Evolutionary conservation across 1,140 invertebrate genomes (phyloP), one percentile per base, ranked within the genome.

Genomic region (Bombyx mori): DNA sequence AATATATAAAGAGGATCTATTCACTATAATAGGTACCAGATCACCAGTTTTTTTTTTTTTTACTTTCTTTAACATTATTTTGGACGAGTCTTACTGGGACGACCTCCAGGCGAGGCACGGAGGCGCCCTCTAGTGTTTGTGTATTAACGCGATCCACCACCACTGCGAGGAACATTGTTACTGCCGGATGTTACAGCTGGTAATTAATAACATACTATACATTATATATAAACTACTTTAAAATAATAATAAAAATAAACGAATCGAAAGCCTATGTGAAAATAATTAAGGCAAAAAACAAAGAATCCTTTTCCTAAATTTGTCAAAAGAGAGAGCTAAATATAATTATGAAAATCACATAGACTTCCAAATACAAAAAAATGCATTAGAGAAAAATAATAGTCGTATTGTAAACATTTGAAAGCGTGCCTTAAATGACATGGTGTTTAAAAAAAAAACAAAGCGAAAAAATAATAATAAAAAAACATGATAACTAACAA

Each of bases 381-480:
- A 35, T 26, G 62, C 71, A 76, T 75, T 76, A 80, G 58, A 75
- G 55, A 35, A 56, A 35, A 35, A 35, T 3, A 35, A 35, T 44
- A 61, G 43, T 56, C 44, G 70, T 63, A 85, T 85, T 87, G 82
- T 87, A 87, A 87, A 87, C 83, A 87, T 87, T 87, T 86, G 80
- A 78, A 86, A 82, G 83, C 81, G 81, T 84, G 83, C 81, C 83
- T 71, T 73, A 72, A 65, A 61, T 73, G 70, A 82, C 73, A 66
- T 76, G 67, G 79, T 77, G 75, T 53, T 9, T 35, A 35, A 53
- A 53, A 43, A 43, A 66, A 63, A 77, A 68, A 72, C 69, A 50
- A 84, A 84, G 76, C 75, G 58, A 69, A 72, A 61, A 66, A 57
- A 45, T 56, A 12, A 76, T 73, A 58, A 75, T 1, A 35, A 35